These are phyloP conservation scores for Nasua narica DNA, from an alignment of 2,797 vertebrate species.

Conservation along the genomic window DNA sequence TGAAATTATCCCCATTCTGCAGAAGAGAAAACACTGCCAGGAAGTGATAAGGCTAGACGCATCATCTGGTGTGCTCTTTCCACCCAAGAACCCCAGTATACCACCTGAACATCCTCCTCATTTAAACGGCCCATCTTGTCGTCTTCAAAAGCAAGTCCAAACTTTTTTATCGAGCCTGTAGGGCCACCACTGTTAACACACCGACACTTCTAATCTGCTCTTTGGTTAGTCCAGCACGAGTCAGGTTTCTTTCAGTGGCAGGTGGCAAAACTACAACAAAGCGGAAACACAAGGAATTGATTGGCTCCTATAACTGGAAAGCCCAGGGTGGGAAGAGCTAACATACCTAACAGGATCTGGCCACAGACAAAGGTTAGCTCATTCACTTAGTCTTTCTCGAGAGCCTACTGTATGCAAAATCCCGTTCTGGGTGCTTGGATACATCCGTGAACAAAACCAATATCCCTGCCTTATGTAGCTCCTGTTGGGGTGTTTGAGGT, in stretches of 20 bases:
- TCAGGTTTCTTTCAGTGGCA: neutral
- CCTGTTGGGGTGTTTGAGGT: neutral
- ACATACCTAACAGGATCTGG: neutral
- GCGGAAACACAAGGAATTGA: neutral
- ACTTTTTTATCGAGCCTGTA: neutral
- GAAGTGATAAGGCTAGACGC: neutral
- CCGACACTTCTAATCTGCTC: neutral
- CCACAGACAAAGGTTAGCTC: neutral
- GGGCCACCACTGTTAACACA: neutral
- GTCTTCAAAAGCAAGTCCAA: constrained; percentile 4
- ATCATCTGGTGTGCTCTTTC: neutral
- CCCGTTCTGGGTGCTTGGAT: neutral
- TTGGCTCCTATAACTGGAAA: neutral
- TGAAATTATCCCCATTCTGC: neutral
- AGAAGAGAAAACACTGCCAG: neutral
- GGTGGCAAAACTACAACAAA: neutral
- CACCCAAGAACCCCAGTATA: too few species aligned
- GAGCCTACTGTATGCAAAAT: neutral
- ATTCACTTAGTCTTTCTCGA: neutral
- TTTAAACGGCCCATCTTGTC: neutral
- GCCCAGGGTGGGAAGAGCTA: neutral
- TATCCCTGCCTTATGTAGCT: neutral
- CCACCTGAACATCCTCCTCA: neutral
- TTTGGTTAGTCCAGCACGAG: neutral
- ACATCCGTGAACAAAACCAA: neutral